These are phyloP conservation scores for Andricus curvator DNA, from an alignment of 2,888 invertebrate genomes.

Conservation along the genomic window DNA sequence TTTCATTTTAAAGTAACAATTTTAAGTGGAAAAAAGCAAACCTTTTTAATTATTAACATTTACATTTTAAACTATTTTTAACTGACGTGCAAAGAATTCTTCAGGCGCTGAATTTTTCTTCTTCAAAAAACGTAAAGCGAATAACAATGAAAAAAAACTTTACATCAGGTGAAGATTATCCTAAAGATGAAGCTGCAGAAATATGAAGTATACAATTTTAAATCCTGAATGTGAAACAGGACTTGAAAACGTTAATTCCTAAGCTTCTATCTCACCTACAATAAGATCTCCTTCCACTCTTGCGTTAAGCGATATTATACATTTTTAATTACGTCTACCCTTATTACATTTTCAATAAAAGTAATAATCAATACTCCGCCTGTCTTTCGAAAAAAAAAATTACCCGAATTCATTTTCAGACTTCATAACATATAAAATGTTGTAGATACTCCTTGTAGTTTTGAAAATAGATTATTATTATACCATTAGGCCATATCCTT, in stretches of 20 bases:
- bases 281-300: neutral
- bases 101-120: neutral
- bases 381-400: too few species aligned
- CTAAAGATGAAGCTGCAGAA: neutral
- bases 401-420: too few species aligned
- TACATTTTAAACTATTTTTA: neutral
- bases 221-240: neutral
- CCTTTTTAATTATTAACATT: too few species aligned
- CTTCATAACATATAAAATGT: too few species aligned
- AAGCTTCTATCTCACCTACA: constrained; percentile 1
- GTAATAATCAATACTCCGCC: too few species aligned
- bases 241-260: neutral
- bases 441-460: too few species aligned
- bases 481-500: too few species aligned
- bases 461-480: too few species aligned
- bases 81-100: neutral
- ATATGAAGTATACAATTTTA: neutral
- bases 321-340: neutral
- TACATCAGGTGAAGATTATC: neutral
- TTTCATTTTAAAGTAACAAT: too few species aligned
- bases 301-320: neutral
- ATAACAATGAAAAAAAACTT: neutral
- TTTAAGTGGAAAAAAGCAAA: too few species aligned
- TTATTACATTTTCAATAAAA: neutral
- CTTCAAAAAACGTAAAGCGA: neutral